Percentiles rank a stretch among this genome's conserved stretches.
Evolutionary conservation across 2,797 vertebrate species (phyloP).

Genomic region (Bradypus variegatus): DNA sequence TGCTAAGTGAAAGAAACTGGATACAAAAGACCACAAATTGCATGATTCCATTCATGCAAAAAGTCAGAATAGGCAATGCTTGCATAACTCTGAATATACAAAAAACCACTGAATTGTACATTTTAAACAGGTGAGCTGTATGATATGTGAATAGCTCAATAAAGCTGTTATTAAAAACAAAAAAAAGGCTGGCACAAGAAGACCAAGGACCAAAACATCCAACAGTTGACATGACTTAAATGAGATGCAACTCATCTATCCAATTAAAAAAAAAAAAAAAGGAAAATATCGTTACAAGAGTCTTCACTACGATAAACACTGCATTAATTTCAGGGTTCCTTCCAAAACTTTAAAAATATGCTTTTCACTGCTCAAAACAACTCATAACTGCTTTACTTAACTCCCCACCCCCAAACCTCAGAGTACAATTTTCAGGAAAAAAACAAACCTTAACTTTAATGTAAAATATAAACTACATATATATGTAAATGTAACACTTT

Average conservation of each 20-base stretch:
- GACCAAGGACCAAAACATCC: neutral
- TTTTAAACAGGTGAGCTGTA: too few relatives aligned
- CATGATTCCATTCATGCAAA: fast-evolving
- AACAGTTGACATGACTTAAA: neutral
- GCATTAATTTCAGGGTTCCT: neutral
- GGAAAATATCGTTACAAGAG: neutral
- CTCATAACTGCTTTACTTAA: neutral
- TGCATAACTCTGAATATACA: neutral
- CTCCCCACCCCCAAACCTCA: neutral
- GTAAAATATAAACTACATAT: neutral
- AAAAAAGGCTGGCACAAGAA: neutral
- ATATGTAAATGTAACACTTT: neutral
- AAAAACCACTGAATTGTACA: too few relatives aligned
- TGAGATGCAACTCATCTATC: neutral
- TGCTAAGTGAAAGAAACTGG: neutral
- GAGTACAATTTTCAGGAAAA: neutral
- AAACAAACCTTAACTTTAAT: neutral
- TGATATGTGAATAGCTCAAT: neutral
- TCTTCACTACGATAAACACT: neutral
- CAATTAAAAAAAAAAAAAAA: neutral
- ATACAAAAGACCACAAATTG: fast-evolving
- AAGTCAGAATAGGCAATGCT: fast-evolving
- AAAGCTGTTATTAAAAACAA: neutral
- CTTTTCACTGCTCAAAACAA: slow-evolving; percentile 6
- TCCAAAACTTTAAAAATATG: slow-evolving; percentile 1